phyloP scores from a whole-genome alignment of 2,797 vertebrate species.

The Aphelocoma californica region DNA sequence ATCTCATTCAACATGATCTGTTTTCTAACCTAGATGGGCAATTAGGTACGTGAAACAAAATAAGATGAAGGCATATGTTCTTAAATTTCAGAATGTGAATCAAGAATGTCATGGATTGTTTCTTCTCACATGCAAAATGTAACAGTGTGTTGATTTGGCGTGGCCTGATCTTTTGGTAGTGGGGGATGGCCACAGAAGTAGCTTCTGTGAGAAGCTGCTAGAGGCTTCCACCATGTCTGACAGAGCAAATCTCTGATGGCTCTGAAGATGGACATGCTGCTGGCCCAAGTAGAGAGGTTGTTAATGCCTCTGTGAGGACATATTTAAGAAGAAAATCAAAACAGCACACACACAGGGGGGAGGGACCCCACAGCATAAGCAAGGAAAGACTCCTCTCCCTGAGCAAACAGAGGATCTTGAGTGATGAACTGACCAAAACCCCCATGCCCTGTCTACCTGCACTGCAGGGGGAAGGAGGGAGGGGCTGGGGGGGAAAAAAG shows the following conservation, averaged over 20 bases:
- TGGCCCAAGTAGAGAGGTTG: neutral
- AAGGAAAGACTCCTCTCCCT: neutral
- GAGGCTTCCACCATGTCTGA: neutral
- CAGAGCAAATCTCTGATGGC: neutral
- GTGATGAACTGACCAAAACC: no score
- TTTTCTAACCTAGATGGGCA: neutral
- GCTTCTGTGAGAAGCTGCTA: neutral
- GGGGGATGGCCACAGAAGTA: neutral
- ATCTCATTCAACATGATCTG: accelerated
- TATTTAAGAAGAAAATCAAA: neutral
- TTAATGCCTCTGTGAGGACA: neutral
- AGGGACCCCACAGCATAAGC: neutral
- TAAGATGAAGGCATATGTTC: neutral
- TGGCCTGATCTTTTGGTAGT: neutral
- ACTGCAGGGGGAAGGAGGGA: no score
- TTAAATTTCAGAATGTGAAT: neutral
- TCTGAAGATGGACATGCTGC: neutral
- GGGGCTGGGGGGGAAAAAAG: no score
- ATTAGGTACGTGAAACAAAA: neutral
- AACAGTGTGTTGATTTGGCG: neutral
- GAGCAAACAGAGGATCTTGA: neutral
- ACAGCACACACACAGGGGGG: no score
- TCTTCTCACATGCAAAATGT: neutral
- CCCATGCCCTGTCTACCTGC: no score
- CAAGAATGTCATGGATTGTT: neutral